Conservation (phyloP, 2,888 invertebrate genomes). For the Alloplasta piceator region DNA sequence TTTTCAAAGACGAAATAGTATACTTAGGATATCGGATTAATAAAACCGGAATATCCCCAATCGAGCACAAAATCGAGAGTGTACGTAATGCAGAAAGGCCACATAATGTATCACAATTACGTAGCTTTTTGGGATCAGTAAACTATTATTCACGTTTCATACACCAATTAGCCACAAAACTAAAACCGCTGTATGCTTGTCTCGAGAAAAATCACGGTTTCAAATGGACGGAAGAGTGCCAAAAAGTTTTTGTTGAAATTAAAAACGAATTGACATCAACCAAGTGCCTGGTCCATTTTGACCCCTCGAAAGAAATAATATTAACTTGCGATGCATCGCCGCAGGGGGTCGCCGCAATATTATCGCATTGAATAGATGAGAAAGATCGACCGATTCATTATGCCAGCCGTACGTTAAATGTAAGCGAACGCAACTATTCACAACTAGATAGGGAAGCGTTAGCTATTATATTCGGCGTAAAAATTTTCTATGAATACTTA, state of each 20-base stretch:
- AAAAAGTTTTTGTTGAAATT: neutral
- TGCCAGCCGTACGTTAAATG: conserved; percentile 38
- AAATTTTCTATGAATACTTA: conserved; percentile 68
- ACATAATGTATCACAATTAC: conserved; percentile 18
- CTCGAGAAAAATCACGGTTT: neutral
- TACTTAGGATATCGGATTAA: too few relatives aligned
- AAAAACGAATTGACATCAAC: too few relatives aligned
- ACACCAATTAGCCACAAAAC: conserved; percentile 12
- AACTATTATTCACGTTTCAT: conserved; percentile 39
- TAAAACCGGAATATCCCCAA: too few relatives aligned
- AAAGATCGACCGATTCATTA: conserved; percentile 68
- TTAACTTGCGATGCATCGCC: conserved; percentile 78
- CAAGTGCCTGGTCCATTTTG: too few relatives aligned
- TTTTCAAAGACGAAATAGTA: too few relatives aligned
- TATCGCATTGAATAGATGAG: conserved; percentile 65
- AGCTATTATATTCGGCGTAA: conserved; percentile 71
- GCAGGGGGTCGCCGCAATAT: conserved; percentile 74
- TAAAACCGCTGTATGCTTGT: conserved; percentile 1
- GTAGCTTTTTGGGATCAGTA: conserved; percentile 48
- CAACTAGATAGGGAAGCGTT: conserved; percentile 72
- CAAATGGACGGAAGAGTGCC: conserved; percentile 23
- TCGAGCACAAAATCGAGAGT: too few relatives aligned
- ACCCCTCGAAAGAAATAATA: conserved; percentile 31
- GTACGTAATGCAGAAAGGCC: conserved; percentile 60
- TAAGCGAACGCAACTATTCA: conserved; percentile 67